Base-by-base conservation (phyloP, 2,888 invertebrate genomes). In the Apodemia mormo region DNA sequence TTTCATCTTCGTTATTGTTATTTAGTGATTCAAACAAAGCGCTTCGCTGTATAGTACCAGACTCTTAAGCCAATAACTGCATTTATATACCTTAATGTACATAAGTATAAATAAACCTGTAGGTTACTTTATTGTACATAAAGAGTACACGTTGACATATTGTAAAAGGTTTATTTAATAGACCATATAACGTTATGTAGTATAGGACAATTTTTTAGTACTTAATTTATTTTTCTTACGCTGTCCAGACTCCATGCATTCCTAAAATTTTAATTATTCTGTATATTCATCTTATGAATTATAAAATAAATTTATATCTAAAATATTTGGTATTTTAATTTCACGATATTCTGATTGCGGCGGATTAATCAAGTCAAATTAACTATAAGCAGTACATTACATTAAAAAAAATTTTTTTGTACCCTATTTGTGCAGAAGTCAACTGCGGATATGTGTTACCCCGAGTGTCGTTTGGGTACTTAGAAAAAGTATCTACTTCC, bases 191-290 rank as follows among this genome's bases (percentile, higher is more conserved):
- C 77, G 75, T 77, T 86, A 84, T 85, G 85, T 81, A 73, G 82
- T 84, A 86, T 84, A 87, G 82, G 81, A 81, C 78, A 82, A 74
- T 82, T 85, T 81, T 86, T 87, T 88, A 88, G 91, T 90, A 91
- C 89, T 90, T 92, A 92, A 91, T 86, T 90, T 90, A 91, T 90
- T 90, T 83, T 85, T 84, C 85, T 81, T 87, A 86, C 82, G 83
- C 82, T 88, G 83, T 88, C 86, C 85, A 84, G 79, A 80, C 82
- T 84, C 82, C 83, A 86, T 87, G 86, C 92, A 92, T 92, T 92
- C 92, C 92, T 89, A 87, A 85, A 81, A 82, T 88, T 84, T 86
- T 82, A 86, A 86, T 80, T 83, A 85, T 89, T 89, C 85, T 85
- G 85, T 86, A 85, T 87, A 88, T 87, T 88, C 85, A 82, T 81